phyloP scores from a whole-genome alignment of 2,113 vertebrate species.

The Donacobius atricapilla region DNA sequence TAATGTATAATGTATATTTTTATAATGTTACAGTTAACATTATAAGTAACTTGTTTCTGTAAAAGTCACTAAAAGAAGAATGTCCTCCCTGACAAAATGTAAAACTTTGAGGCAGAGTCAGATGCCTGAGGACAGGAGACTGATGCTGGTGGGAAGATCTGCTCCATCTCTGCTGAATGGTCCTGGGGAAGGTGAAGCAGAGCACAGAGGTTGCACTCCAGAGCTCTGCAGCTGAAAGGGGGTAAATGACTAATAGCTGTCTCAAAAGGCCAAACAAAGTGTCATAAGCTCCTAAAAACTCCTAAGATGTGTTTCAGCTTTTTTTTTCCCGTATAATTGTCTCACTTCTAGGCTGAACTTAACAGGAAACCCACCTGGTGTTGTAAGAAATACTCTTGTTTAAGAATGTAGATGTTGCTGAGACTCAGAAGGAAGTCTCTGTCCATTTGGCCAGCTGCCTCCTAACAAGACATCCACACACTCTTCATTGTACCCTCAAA shows the following conservation, averaged over 20 bases:
- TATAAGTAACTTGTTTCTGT: neutral
- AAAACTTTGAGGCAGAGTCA: neutral
- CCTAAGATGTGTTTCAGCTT: constrained; percentile 5
- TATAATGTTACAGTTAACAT: neutral
- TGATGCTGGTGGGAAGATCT: neutral
- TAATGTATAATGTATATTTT: neutral
- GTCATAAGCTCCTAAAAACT: constrained; percentile 43
- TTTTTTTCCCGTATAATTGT: constrained; percentile 17
- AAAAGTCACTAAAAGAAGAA: neutral
- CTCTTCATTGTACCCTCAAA: constrained; percentile 5
- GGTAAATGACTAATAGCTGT: constrained; percentile 26
- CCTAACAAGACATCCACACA: neutral
- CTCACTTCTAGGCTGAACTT: constrained; percentile 44
- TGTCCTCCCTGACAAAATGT: neutral
- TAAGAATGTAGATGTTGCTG: constrained; percentile 22
- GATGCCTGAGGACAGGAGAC: neutral
- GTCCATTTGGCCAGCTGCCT: constrained; percentile 19
- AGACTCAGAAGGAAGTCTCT: neutral
- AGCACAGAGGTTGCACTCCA: neutral
- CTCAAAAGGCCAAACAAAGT: constrained; percentile 29
- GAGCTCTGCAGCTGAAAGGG: neutral
- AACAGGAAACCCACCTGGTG: constrained; percentile 20
- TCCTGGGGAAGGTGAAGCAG: neutral
- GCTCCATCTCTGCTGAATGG: neutral
- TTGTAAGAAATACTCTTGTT: constrained; percentile 39